Evolutionary conservation across 2,113 vertebrate species (phyloP).

Genomic region (Thalassoma bifasciatum): DNA sequence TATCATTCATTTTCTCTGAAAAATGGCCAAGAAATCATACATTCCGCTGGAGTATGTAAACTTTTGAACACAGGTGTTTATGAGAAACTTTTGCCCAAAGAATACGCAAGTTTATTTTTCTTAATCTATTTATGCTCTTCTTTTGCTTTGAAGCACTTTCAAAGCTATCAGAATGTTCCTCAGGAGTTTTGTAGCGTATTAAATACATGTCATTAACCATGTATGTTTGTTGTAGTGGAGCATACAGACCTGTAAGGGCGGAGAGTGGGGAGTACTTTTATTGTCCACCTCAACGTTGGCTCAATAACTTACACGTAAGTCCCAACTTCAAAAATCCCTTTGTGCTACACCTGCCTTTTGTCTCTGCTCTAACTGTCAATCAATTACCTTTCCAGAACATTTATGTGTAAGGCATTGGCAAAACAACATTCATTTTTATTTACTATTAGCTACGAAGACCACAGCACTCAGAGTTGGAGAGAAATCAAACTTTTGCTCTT

Average conservation of each 20-base stretch:
- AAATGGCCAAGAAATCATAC: no score
- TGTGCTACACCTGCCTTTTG: neutral
- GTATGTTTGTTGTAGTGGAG: conserved; percentile 75
- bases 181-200: neutral
- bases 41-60: no score
- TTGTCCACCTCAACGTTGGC: conserved; percentile 85
- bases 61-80: no score
- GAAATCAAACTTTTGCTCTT: no score
- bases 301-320: conserved; percentile 83
- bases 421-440: no score
- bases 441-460: neutral
- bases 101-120: no score
- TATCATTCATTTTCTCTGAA: no score
- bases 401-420: neutral
- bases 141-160: neutral
- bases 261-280: conserved; percentile 83
- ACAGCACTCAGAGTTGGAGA: no score
- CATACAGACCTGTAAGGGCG: conserved; percentile 77
- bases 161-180: neutral
- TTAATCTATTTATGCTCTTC: neutral
- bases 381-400: neutral
- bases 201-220: neutral
- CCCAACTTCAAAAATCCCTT: neutral
- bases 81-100: no score
- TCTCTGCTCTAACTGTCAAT: neutral